Evolutionary conservation across 1,140 invertebrate species (phyloP).

Genomic region (Brachystomella parvula): DNA sequence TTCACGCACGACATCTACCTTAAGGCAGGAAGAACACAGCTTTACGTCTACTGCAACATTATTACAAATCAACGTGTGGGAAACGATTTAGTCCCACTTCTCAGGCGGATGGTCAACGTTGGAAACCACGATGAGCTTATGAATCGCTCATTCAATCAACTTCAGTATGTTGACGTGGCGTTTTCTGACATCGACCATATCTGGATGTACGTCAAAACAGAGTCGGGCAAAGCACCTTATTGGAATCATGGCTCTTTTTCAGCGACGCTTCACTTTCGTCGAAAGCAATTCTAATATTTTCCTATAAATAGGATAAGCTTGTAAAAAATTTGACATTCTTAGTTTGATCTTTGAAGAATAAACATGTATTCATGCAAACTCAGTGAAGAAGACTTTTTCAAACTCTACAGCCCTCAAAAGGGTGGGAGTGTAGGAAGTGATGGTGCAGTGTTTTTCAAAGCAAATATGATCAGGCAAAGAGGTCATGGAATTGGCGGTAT

Average conservation of each 20-base stretch:
- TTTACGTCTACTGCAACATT: conserved; percentile 40
- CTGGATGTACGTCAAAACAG: conserved; percentile 22
- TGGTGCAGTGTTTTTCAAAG: background rate
- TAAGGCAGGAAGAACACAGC: conserved; percentile 1
- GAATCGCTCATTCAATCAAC: background rate
- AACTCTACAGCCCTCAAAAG: background rate
- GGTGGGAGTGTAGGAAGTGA: background rate
- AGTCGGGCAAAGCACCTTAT: conserved; percentile 8
- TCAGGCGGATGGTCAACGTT: conserved; percentile 22
- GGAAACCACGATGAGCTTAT: background rate
- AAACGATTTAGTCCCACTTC: conserved; percentile 39
- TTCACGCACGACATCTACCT: background rate
- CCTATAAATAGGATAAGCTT: background rate
- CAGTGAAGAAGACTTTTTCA: background rate
- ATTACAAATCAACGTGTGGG: conserved; percentile 41
- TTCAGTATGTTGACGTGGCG: conserved; percentile 9
- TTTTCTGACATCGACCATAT: conserved; percentile 8
- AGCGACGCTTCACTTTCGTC: conserved; percentile 22
- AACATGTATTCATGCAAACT: background rate
- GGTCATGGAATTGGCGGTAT: conserved; percentile 13
- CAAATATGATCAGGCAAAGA: background rate
- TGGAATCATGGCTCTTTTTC: conserved; percentile 12
- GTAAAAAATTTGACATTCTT: background rate
- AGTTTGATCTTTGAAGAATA: no score
- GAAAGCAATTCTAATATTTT: background rate